Base-by-base conservation (phyloP, 2,113 vertebrate species). In the Ageneiosus marmoratus region DNA sequence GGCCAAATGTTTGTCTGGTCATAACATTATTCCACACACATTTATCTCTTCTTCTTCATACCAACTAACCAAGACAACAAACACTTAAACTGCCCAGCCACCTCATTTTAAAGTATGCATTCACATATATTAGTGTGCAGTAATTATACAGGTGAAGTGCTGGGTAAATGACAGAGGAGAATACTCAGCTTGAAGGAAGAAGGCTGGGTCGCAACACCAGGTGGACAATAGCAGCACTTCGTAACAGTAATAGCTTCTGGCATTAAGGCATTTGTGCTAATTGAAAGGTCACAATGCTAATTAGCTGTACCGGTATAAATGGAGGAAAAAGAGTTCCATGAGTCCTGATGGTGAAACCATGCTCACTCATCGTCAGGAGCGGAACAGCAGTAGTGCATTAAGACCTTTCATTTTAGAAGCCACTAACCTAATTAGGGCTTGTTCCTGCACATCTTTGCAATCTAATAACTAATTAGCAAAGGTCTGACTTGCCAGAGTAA, bases 391-490 rank as follows among this genome's bases (percentile, higher is more conserved):
- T 24, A 86, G 80, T 81, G 84, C 89, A 90, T 90, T 87, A 88
- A 90, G 91, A 91, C 85, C 87, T 92, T 92, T 88, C 88, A 92
- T 92, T 93, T 91, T 88, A 91, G 88, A 89, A 88, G 92, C 86
- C 77, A 80, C 87, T 91, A 89, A 89, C 90, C 90, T 92, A 92
- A 95, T 92, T 91, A 92, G 89, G 80, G 86, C 87, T 87, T 89
- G 91, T 93, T 91, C 88, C 85, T 89, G 88, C 89, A 90, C 48
- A 88, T 89, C 92, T 92, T 92, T 90, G 91, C 92, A 92, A 92
- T 91, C 92, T 94, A 91, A 90, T 92, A 94, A 95, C 93, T 96
- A 96, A 96, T 96, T 96, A 96, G 93, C 93, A 93, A 92, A 92
- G 93, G 92, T 89, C 88, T 85, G 89, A 90, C 90, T 91, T 90